phyloP scores from a whole-genome alignment of 2,113 vertebrate species.

The Callipepla californica region DNA sequence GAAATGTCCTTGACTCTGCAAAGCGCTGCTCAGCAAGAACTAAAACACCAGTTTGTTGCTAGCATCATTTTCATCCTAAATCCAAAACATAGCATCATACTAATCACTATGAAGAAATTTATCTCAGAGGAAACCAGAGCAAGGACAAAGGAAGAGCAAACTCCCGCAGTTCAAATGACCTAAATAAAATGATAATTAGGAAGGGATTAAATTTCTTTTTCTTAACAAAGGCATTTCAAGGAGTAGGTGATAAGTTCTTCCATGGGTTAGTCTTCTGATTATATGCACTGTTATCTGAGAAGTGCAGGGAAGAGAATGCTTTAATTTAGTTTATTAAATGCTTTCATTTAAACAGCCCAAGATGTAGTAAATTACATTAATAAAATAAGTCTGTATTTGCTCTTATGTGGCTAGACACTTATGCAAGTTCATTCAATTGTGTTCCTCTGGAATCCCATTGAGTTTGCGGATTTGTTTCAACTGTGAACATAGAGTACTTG shows the following conservation, averaged over 20 bases:
- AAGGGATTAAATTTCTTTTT: not conserved
- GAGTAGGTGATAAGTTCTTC: not conserved
- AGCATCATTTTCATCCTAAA: not conserved
- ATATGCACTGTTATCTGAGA: not conserved
- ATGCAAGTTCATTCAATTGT: not conserved
- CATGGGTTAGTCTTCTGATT: not conserved
- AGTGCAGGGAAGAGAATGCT: not conserved
- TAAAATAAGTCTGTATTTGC: not conserved
- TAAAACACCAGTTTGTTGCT: not conserved
- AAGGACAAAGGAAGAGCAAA: not conserved
- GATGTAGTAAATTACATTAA: not conserved
- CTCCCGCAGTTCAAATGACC: not conserved
- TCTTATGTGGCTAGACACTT: not conserved
- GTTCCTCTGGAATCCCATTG: not conserved
- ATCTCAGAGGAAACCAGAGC: not conserved
- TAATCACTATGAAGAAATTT: not conserved
- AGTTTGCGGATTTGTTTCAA: not conserved
- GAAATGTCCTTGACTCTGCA: not conserved
- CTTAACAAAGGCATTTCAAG: not conserved
- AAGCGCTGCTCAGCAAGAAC: not conserved
- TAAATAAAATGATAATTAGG: not conserved
- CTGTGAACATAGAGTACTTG: fast-evolving
- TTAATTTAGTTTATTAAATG: not conserved
- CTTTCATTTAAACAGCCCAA: not conserved
- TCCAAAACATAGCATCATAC: not conserved